phyloP scores from a whole-genome alignment of 2,113 vertebrate species.

The Ahaetulla prasina region DNA sequence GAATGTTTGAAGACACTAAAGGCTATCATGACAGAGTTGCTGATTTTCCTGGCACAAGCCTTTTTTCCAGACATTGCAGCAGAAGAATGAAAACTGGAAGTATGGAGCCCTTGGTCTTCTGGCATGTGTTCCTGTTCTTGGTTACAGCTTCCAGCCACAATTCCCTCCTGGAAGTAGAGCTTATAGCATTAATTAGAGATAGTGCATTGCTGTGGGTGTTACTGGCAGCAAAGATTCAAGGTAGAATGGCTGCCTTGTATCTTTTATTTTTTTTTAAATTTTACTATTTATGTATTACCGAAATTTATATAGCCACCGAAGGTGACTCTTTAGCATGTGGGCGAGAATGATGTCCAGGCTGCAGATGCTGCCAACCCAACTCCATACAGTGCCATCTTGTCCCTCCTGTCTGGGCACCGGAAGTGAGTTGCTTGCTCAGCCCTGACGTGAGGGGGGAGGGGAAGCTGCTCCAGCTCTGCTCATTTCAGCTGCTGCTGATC shows the following conservation, averaged over 20 bases:
- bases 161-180: background rate
- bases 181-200: background rate
- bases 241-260: background rate
- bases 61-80: background rate
- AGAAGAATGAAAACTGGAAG: background rate
- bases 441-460: background rate
- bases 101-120: background rate
- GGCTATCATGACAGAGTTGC: background rate
- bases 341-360: background rate
- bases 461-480: background rate
- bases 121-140: background rate
- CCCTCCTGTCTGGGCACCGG: background rate
- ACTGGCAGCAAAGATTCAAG: background rate
- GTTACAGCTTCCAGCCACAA: background rate
- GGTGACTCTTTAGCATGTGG: background rate
- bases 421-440: background rate
- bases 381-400: background rate
- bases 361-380: background rate
- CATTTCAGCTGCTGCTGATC: constrained; percentile 11
- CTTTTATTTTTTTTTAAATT: background rate
- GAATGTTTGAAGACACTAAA: background rate
- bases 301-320: background rate
- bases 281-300: background rate
- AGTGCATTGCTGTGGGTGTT: background rate
- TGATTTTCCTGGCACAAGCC: background rate